Conservation (phyloP, 2,113 vertebrate genomes). For the Eubucco bourcierii region DNA sequence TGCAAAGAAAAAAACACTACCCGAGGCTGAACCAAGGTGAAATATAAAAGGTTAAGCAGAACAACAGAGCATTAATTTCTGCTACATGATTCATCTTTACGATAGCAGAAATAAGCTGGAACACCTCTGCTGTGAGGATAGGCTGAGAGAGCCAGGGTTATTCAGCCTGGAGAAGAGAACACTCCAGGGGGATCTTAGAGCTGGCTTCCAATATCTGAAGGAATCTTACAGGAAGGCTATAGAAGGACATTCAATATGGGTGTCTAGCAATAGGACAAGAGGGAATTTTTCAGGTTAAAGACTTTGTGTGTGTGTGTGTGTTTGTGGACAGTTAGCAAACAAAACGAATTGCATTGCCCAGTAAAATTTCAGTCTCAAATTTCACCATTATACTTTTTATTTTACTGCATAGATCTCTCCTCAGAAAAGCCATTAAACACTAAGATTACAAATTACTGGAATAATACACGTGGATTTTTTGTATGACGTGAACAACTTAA, state of each 20-base stretch:
- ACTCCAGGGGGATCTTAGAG: too few species aligned
- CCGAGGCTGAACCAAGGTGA: not conserved
- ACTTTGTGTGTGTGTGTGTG: not conserved
- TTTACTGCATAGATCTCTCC: not conserved
- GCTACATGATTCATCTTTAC: not conserved
- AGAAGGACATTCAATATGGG: too few species aligned
- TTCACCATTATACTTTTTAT: not conserved
- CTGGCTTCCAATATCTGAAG: too few species aligned
- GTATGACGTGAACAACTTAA: not conserved
- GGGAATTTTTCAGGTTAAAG: not conserved
- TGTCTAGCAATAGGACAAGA: too few species aligned
- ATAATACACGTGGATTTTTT: not conserved
- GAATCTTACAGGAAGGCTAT: too few species aligned
- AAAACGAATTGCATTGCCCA: not conserved
- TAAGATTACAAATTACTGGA: not conserved
- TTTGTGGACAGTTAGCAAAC: not conserved
- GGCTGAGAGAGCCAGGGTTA: too few species aligned
- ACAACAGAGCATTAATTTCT: not conserved
- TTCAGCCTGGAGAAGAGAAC: too few species aligned
- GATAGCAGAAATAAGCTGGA: not conserved
- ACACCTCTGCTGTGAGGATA: too few species aligned
- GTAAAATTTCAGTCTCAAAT: not conserved
- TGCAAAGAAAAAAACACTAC: not conserved
- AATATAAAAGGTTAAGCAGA: not conserved
- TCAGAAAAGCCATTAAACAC: not conserved